Evolutionary conservation across 2,797 vertebrate species (phyloP), one percentile per base, ranked within the genome.

Genomic region (Lepus oiostolus): DNA sequence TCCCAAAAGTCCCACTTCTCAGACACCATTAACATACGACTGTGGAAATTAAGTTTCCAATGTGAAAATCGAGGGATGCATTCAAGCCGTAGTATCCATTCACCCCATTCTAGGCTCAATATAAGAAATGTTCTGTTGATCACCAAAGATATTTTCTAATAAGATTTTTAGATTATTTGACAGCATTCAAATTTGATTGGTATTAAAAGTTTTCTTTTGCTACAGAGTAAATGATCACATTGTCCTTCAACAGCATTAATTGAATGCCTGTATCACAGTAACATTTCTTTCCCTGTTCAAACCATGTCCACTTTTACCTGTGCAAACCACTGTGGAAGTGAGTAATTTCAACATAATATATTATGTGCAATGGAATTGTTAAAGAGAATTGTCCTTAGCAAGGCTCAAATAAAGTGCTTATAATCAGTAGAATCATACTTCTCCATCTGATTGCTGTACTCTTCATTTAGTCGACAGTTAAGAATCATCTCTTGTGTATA

Each of bases 391-490:
- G 32, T 81, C 32, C 67, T 90, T 85, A 79, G 32, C 91, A 86
- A 85, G 67, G 17, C 42, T 83, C 22, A 50, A 60, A 54, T 54
- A 92, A 79, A 26, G 81, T 82, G 9, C 19, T 82, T 60, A 65
- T 95, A 72, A 85, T 80, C 26, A 72, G 94, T 75, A 79, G 35
- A 94, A 32, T 85, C 42, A 63, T 63, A 52, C 13, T 58, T 93
- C 4, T 54, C 8, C 30, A 83, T 52, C 11, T 75, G 14, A 88
- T 13, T 85, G 21, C 26, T 67, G n/a, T 87, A 54, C 63, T 88
- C 90, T 91, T 93, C 84, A 91, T 72, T 93, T 92, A 87, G 38
- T 68, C 52, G 91, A n/a, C 24, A 95, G 67, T 74, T 67, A 88
- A 62, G 68, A 90, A 72, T 74, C 47, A 68, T 85, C 88, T 79